Evolutionary conservation across 2,797 vertebrate species (phyloP).

Genomic region (Lerista edwardsae): DNA sequence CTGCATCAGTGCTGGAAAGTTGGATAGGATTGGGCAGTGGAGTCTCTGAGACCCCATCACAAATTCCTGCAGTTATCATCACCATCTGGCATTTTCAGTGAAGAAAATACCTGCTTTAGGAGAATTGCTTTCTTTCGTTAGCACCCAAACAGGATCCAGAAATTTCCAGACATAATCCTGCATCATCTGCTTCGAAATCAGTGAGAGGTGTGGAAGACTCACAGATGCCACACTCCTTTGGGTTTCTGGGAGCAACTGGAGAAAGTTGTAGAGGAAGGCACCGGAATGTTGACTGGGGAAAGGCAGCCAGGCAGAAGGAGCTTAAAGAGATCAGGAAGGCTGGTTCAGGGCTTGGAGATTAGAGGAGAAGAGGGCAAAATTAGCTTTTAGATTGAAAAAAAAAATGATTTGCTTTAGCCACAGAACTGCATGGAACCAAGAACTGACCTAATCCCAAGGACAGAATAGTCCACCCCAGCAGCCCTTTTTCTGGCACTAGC

Average conservation of each 20-base stretch:
- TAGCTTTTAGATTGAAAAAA: no score
- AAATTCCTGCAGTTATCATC: background rate
- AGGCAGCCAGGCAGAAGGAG: background rate
- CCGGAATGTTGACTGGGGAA: background rate
- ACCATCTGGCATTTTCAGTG: background rate
- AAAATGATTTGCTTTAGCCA: no score
- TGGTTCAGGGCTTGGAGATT: no score
- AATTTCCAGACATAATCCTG: background rate
- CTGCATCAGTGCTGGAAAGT: no score
- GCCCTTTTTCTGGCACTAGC: no score
- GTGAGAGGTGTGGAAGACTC: background rate
- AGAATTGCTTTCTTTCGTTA: background rate
- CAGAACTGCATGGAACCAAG: no score
- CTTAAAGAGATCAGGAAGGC: no score
- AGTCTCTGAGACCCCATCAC: background rate
- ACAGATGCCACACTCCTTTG: background rate
- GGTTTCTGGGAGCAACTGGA: background rate
- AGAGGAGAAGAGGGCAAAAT: no score
- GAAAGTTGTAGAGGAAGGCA: background rate
- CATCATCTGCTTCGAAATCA: background rate
- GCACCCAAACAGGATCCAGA: background rate
- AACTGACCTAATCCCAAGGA: no score
- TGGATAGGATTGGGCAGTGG: no score
- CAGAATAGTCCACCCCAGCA: no score
- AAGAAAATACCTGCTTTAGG: background rate